Evolutionary conservation across 2,113 vertebrate species (phyloP).

Genomic region (Numenius arquata): DNA sequence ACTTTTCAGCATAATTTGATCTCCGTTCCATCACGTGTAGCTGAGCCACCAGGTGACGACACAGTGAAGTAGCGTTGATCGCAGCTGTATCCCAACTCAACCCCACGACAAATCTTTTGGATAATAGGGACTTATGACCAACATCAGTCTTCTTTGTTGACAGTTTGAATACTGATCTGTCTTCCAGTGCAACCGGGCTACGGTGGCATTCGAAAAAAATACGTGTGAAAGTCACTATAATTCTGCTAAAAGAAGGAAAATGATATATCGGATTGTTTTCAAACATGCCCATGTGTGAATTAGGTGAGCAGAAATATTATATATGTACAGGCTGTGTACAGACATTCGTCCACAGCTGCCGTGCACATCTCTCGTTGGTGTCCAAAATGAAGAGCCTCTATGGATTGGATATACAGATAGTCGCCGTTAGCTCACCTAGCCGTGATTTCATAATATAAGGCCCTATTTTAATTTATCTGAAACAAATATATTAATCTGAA

Average conservation of each 20-base stretch:
- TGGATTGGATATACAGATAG: not conserved
- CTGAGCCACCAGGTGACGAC: not conserved
- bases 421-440: not conserved
- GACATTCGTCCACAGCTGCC: not conserved
- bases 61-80: not conserved
- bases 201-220: not conserved
- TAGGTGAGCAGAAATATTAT: not conserved
- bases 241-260: not conserved
- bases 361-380: not conserved
- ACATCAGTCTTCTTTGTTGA: not conserved
- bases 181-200: not conserved
- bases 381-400: not conserved
- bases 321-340: not conserved
- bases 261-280: not conserved
- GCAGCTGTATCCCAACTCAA: not conserved
- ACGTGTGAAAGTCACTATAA: not conserved
- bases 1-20: not conserved
- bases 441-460: not conserved
- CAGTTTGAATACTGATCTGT: not conserved
- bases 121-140: not conserved
- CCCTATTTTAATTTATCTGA: not conserved
- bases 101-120: not conserved
- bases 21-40: not conserved
- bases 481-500: not conserved
- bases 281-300: not conserved